Evolutionary conservation across 2,797 vertebrate species (phyloP), one percentile per base, ranked within the genome.

Genomic region (Anas acuta): DNA sequence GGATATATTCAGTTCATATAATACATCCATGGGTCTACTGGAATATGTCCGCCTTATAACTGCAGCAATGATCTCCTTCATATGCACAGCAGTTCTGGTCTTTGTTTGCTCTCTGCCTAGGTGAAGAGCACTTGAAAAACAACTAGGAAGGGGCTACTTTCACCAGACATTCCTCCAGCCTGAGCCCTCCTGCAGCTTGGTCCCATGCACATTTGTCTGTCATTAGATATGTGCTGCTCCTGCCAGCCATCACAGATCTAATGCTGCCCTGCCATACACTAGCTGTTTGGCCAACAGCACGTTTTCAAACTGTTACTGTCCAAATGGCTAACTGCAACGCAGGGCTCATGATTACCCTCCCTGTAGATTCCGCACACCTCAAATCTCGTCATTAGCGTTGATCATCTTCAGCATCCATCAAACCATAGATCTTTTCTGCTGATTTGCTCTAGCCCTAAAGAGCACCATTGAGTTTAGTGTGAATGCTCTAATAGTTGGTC

Each of bases 201-300:
- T 37, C 22, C 28, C 41, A 30, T 49, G 58, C 26, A 35, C 17
- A 37, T 1, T 65, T 58, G 11, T 25, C 33, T 47, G 14, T 62
- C 77, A 45, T 45, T 45, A 45, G 43, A 45, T 45, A 45, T 45
- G 43, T 67, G 65, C 70, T 21, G 62, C 15, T 86, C 28, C 64
- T 22, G 23, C 7, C 28, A 16, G 30, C 33, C 49, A 67, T 47
- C 22, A 37, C 0, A 33, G 0, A 0, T 54, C 74, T 72, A 67
- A 43, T 33, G 43, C 10, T 84, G 35, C 45, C 18, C 16, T 61
- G 25, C 3, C 21, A 6, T 7, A 37, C 43, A 26, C 60, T 49
- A 57, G 13, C 32, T 89, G 3, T 33, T 90, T 58, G 12, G 12
- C 17, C 84, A 87, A 28, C 14, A 47, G 30, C 23, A 32, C 5